Evolutionary conservation across 2,888 invertebrate species (phyloP).

Genomic region (Eristalinus aeneus): DNA sequence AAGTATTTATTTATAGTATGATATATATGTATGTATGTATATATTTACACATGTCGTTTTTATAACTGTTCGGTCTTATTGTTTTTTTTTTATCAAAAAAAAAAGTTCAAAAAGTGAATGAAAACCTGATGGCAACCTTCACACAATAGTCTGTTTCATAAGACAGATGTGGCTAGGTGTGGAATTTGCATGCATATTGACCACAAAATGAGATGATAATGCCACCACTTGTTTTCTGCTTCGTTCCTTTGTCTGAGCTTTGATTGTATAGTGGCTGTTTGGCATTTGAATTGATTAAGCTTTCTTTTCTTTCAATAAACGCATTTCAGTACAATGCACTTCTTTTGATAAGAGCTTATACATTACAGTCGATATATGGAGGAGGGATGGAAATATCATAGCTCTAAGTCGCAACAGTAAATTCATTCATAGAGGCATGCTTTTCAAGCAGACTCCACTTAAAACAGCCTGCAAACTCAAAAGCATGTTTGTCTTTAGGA

Average conservation of each 20-base stretch:
- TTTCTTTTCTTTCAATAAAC: no score
- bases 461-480: no score
- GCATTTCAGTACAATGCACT: not conserved
- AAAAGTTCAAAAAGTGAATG: not conserved
- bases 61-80: not conserved
- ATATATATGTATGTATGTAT: not conserved
- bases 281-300: not conserved
- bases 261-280: not conserved
- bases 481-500: no score
- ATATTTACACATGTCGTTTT: constrained; percentile 13
- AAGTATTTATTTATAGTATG: not conserved
- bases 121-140: not conserved
- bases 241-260: not conserved
- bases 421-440: no score
- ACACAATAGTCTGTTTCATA: not conserved
- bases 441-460: no score
- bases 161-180: not conserved
- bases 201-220: not conserved
- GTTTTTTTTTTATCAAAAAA: not conserved
- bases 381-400: no score
- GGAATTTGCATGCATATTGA: not conserved
- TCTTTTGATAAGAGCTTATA: not conserved
- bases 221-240: not conserved
- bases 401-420: no score
- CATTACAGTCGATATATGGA: no score